phyloP scores from a whole-genome alignment of 2,888 invertebrate genomes.

The Tiliacea citrago region DNA sequence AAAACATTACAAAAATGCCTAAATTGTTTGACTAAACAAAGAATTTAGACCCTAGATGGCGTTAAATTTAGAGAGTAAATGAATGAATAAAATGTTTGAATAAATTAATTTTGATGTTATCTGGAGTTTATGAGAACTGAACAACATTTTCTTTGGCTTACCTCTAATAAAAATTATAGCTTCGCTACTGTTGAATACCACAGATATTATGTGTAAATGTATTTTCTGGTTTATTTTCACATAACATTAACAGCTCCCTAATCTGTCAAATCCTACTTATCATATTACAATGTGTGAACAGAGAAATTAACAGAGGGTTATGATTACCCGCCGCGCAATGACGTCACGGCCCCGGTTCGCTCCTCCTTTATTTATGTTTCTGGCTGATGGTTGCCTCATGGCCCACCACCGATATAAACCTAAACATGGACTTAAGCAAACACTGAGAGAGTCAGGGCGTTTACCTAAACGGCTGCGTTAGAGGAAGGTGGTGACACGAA shows the following conservation, averaged over 20 bases:
- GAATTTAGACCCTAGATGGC: no score
- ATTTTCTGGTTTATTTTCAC: constrained; percentile 24
- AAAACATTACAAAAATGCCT: no score
- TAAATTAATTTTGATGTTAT: no score
- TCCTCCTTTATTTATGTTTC: constrained; percentile 47
- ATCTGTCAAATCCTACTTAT: constrained; percentile 37
- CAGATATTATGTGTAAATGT: neutral
- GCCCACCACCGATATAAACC: constrained; percentile 43
- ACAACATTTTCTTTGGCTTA: no score
- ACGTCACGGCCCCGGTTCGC: constrained; percentile 52
- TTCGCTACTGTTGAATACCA: no score
- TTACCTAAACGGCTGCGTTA: constrained; percentile 1
- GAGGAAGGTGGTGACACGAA: constrained; percentile 6
- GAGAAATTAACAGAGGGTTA: constrained; percentile 45
- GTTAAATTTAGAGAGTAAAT: no score
- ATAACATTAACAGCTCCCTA: constrained; percentile 33
- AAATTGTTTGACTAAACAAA: no score
- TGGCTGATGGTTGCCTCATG: constrained; percentile 55
- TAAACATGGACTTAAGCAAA: constrained; percentile 44
- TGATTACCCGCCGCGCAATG: constrained; percentile 47
- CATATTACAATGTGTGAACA: constrained; percentile 57
- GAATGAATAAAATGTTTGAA: no score
- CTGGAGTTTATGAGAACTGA: no score
- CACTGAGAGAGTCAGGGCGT: constrained; percentile 16
- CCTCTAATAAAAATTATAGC: no score